These are phyloP conservation scores for Drosophila kokeensis DNA, from an alignment of 2,888 invertebrate species.

Conservation along the genomic window DNA sequence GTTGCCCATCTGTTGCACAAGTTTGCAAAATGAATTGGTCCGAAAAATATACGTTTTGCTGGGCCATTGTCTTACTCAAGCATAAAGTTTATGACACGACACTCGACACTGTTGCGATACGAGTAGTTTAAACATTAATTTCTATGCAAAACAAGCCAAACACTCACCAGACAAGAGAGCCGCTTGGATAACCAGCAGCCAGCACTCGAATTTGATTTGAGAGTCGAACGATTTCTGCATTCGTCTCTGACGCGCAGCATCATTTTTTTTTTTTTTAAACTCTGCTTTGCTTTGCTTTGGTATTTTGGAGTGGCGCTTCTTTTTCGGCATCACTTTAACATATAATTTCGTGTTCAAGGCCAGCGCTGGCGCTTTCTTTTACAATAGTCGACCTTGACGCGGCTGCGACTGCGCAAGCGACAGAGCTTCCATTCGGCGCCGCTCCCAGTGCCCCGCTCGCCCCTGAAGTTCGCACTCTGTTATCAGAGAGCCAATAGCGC, in stretches of 20 bases:
- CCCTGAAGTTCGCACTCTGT: constrained; percentile 53
- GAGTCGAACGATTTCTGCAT: constrained; percentile 49
- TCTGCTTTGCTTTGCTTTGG: not conserved
- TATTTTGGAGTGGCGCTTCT: constrained; percentile 25
- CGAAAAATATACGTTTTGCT: constrained; percentile 39
- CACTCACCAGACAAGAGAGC: constrained; percentile 43
- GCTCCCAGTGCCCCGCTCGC: not conserved
- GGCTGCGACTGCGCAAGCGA: constrained; percentile 75
- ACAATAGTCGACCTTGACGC: constrained; percentile 81
- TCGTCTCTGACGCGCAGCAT: constrained; percentile 18
- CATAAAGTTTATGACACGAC: constrained; percentile 69
- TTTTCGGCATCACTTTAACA: constrained; percentile 51
- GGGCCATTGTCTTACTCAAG: constrained; percentile 73
- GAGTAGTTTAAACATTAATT: constrained; percentile 52
- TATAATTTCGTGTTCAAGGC: constrained; percentile 78
- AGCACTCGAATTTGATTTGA: constrained; percentile 10
- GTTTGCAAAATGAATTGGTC: constrained; percentile 66
- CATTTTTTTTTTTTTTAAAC: not conserved
- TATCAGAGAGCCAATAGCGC: constrained; percentile 47
- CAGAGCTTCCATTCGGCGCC: constrained; percentile 23
- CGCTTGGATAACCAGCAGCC: constrained; percentile 9
- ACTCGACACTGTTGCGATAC: constrained; percentile 49
- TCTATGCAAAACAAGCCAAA: constrained; percentile 57
- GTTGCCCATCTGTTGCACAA: constrained; percentile 59
- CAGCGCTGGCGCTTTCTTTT: constrained; percentile 78